phyloP scores from a whole-genome alignment of 2,797 vertebrate genomes.

The Ctenopoma kingsleyae region DNA sequence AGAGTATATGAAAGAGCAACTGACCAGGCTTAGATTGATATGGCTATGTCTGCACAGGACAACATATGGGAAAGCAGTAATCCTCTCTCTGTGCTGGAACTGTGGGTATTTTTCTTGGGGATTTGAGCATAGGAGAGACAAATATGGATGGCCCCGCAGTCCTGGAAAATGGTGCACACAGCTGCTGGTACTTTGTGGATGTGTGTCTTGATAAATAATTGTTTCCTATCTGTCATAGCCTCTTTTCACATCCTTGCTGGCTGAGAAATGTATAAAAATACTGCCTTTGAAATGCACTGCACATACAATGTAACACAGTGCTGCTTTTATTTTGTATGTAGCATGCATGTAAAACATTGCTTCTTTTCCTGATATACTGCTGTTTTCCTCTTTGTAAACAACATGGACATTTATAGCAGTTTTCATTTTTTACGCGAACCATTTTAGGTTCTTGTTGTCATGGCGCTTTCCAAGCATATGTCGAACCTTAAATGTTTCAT shows the following conservation, averaged over 20 bases:
- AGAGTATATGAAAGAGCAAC: conserved; percentile 88
- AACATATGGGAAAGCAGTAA: conserved; percentile 90
- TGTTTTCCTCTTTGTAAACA: conserved; percentile 53
- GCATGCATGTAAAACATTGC: conserved; percentile 66
- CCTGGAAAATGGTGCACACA: conserved; percentile 76
- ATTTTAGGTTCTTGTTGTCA: conserved; percentile 69
- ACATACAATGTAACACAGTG: conserved; percentile 55
- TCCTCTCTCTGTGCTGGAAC: conserved; percentile 78
- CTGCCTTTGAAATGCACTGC: conserved; percentile 49
- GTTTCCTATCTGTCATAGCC: conserved; percentile 78
- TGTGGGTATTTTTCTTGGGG: conserved; percentile 83
- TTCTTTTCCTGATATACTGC: conserved; percentile 45
- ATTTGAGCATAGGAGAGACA: conserved; percentile 76
- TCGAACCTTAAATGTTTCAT: conserved; percentile 67
- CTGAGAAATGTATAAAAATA: conserved; percentile 61
- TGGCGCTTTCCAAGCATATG: conserved; percentile 70
- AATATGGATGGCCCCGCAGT: conserved; percentile 71
- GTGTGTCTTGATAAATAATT: conserved; percentile 80
- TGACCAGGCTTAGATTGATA: conserved; percentile 85
- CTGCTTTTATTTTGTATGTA: conserved; percentile 47
- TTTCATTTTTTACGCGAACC: conserved; percentile 28
- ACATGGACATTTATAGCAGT: conserved; percentile 50
- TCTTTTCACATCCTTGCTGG: conserved; percentile 66
- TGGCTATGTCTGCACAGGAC: conserved; percentile 78
- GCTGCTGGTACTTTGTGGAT: conserved; percentile 77